phyloP scores from a whole-genome alignment of 2,113 vertebrate species.

The Lates calcarifer region DNA sequence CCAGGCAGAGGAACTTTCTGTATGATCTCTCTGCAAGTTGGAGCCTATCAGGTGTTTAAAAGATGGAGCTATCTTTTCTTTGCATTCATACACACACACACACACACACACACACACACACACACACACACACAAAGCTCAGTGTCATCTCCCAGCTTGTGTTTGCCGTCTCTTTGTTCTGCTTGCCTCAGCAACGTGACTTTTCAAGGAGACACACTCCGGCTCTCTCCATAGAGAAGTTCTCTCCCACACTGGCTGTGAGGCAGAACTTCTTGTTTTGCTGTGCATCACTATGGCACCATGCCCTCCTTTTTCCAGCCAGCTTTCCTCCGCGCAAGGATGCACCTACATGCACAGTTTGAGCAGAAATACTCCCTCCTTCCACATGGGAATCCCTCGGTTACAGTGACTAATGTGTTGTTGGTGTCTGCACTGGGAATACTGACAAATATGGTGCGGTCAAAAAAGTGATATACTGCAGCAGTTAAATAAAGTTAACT shows the following conservation, averaged over 20 bases:
- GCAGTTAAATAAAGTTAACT: constrained; percentile 68
- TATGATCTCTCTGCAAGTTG: background rate
- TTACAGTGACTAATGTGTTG: constrained; percentile 72
- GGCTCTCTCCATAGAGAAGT: constrained; percentile 38
- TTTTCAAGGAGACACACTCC: constrained; percentile 63
- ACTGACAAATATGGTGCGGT: constrained; percentile 60
- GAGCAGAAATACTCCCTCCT: constrained; percentile 46
- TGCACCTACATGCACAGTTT: constrained; percentile 27
- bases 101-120: background rate
- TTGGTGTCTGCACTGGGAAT: constrained; percentile 55
- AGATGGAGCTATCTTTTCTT: background rate
- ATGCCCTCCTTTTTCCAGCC: constrained; percentile 62
- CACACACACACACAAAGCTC: background rate
- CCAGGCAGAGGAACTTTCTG: background rate
- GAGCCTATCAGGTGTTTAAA: background rate
- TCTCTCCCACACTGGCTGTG: constrained; percentile 24
- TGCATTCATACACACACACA: background rate
- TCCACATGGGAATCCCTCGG: constrained; percentile 67
- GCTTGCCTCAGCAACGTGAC: constrained; percentile 56
- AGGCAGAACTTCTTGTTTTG: constrained; percentile 52
- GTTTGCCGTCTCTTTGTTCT: constrained; percentile 55
- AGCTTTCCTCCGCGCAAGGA: constrained; percentile 33
- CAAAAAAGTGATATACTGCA: constrained; percentile 58
- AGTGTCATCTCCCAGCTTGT: constrained; percentile 33
- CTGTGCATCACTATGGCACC: constrained; percentile 45